Evolutionary conservation across 2,113 vertebrate species (phyloP).

Genomic region (Regulus satrapa): DNA sequence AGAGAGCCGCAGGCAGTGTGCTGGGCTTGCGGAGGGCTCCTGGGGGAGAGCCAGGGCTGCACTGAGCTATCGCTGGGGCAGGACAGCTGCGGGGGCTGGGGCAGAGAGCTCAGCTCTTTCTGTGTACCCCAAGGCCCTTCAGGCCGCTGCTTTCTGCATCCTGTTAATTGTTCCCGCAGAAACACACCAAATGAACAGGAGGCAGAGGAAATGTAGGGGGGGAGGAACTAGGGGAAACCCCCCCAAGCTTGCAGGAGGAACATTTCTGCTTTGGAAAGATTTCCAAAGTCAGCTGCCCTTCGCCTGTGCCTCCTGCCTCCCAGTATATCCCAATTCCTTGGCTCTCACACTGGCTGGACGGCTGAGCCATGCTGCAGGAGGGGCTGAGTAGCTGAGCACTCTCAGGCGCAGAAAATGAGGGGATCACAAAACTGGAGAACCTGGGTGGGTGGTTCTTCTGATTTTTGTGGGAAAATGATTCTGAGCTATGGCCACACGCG

Average conservation of each 20-base stretch:
- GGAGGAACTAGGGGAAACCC: background rate
- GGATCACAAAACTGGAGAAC: background rate
- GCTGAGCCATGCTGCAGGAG: background rate
- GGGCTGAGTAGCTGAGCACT: background rate
- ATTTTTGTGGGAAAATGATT: background rate
- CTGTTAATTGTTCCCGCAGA: background rate
- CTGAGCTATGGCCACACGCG: rapidly evolving
- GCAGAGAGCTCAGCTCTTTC: background rate
- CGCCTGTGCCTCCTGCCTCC: background rate
- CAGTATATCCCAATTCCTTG: background rate
- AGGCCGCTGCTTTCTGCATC: background rate
- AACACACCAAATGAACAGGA: rapidly evolving
- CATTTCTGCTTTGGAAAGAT: rapidly evolving
- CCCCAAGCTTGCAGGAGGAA: background rate
- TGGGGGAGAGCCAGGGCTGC: background rate
- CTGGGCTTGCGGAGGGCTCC: background rate
- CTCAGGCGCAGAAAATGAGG: background rate
- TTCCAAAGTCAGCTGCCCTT: background rate
- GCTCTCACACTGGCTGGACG: background rate
- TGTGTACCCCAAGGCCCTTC: background rate
- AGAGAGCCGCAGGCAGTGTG: background rate
- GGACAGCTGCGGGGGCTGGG: rapidly evolving
- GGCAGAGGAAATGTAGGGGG: background rate
- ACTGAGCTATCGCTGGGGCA: rapidly evolving
- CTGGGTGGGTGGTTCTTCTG: background rate